These are phyloP conservation scores for Harpagifer antarcticus DNA, from an alignment of 2,797 vertebrate species.

Conservation along the genomic window DNA sequence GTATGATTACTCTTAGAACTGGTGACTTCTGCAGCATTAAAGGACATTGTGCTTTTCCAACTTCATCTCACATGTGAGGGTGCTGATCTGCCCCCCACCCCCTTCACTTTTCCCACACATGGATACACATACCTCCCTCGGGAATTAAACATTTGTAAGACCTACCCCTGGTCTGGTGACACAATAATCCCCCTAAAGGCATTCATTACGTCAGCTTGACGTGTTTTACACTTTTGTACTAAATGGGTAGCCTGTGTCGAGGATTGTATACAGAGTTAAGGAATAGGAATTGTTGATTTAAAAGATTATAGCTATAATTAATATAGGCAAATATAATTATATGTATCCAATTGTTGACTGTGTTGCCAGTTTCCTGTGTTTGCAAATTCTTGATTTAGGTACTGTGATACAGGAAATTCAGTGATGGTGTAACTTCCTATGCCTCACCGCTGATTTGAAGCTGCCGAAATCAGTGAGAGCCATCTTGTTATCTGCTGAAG, in stretches of 20 bases:
- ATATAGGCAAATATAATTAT: not conserved
- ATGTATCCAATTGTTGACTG: not conserved
- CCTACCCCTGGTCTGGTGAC: constrained; percentile 66
- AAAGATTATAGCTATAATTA: not conserved
- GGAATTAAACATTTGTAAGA: constrained; percentile 50
- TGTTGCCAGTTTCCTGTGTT: not conserved
- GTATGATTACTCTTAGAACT: not conserved
- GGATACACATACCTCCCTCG: constrained; percentile 13
- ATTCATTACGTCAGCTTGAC: constrained; percentile 59
- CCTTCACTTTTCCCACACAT: constrained; percentile 6
- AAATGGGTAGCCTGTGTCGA: constrained; percentile 36
- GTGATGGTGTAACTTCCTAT: not conserved
- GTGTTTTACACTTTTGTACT: constrained; percentile 41
- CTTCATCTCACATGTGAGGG: constrained; percentile 29
- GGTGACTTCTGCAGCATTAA: not conserved
- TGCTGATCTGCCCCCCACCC: constrained; percentile 12
- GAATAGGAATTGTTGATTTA: not conserved
- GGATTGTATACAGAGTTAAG: constrained; percentile 12
- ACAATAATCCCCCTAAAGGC: constrained; percentile 66
- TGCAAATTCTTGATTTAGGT: not conserved
- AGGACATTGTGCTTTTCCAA: not conserved
- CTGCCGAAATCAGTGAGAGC: constrained; percentile 86
- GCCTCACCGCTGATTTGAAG: constrained; percentile 84
- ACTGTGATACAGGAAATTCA: not conserved
- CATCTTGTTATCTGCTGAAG: constrained; percentile 85